Evolutionary conservation across 2,888 invertebrate genomes (phyloP).

Genomic region (Amphipoea lucens): DNA sequence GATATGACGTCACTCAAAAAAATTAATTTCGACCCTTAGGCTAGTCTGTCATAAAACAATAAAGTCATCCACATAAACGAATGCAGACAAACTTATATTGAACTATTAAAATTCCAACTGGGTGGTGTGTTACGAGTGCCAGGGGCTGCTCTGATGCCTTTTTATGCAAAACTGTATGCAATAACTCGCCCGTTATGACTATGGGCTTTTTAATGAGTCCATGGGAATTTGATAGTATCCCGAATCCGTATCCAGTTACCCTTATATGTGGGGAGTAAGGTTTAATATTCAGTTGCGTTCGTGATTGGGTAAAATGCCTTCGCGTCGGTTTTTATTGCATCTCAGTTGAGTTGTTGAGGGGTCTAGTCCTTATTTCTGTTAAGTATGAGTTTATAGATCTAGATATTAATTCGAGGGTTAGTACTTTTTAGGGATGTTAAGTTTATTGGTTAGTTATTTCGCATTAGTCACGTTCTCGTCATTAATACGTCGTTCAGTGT

Average conservation of each 20-base stretch:
- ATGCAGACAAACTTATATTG: constrained; percentile 73
- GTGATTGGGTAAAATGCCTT: constrained; percentile 53
- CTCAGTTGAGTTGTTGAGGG: constrained; percentile 55
- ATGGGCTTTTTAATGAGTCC: constrained; percentile 78
- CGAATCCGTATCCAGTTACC: constrained; percentile 20
- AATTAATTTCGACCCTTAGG: constrained; percentile 2
- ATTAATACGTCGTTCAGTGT: constrained; percentile 31
- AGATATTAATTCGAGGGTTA: constrained; percentile 59
- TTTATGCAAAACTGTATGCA: constrained; percentile 86
- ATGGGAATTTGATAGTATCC: constrained; percentile 69
- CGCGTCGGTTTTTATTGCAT: constrained; percentile 67
- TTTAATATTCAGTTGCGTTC: constrained; percentile 42
- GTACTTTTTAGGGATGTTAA: constrained; percentile 52
- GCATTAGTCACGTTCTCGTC: constrained; percentile 47
- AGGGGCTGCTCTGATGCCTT: constrained; percentile 63
- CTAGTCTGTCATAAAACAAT: constrained; percentile 63
- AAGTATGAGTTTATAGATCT: constrained; percentile 56
- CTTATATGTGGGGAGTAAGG: constrained; percentile 57
- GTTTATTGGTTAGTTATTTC: constrained; percentile 45
- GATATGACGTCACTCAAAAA: constrained; percentile 32
- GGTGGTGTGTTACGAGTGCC: constrained; percentile 45
- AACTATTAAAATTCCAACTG: constrained; percentile 82
- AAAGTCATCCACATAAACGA: constrained; percentile 68
- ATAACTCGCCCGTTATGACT: constrained; percentile 79
- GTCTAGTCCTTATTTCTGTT: constrained; percentile 52